Conservation (phyloP, 2,888 invertebrate genomes). For the Crossocerus cetratus region DNA sequence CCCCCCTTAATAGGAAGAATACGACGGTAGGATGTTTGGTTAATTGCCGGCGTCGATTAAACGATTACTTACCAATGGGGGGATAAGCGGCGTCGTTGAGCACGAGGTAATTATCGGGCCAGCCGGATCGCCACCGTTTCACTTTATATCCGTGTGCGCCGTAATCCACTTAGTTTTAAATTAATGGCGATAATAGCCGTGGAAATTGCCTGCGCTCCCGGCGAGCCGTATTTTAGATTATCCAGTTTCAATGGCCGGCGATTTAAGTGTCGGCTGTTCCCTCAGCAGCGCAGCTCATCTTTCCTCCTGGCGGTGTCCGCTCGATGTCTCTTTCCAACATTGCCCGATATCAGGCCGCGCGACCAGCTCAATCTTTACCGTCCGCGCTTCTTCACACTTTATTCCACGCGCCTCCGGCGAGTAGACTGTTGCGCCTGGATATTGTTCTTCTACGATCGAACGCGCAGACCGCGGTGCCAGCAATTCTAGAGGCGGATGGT, state of each 20-base stretch:
- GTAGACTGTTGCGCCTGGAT: too few relatives aligned
- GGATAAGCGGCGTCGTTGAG: slow-evolving; percentile 44
- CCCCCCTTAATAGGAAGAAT: slow-evolving; percentile 20
- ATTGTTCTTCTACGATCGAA: too few relatives aligned
- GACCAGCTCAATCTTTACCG: too few relatives aligned
- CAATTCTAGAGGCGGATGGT: too few relatives aligned
- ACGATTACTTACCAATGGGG: slow-evolving; percentile 54
- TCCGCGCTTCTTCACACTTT: too few relatives aligned
- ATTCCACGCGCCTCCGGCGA: too few relatives aligned
- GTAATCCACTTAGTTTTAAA: slow-evolving; percentile 28
- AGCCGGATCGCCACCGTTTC: slow-evolving; percentile 32
- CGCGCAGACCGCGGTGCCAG: too few relatives aligned
- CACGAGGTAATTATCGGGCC: slow-evolving; percentile 42
- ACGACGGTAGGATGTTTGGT: slow-evolving; percentile 26
- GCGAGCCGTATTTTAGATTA: slow-evolving; percentile 26
- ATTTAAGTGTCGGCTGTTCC: slow-evolving; percentile 13
- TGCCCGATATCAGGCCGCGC: too few relatives aligned
- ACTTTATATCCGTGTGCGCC: slow-evolving; percentile 30
- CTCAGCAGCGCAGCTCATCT: too few relatives aligned
- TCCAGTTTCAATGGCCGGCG: slow-evolving; percentile 13
- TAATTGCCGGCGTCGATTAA: slow-evolving; percentile 42
- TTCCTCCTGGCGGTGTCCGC: slow-evolving; percentile 10
- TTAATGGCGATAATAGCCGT: slow-evolving; percentile 26
- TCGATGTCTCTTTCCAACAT: slow-evolving; percentile 40
- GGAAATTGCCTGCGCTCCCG: slow-evolving; percentile 22